Conservation (phyloP, 2,888 invertebrate species). For the Archaeoteleia sp. region DNA sequence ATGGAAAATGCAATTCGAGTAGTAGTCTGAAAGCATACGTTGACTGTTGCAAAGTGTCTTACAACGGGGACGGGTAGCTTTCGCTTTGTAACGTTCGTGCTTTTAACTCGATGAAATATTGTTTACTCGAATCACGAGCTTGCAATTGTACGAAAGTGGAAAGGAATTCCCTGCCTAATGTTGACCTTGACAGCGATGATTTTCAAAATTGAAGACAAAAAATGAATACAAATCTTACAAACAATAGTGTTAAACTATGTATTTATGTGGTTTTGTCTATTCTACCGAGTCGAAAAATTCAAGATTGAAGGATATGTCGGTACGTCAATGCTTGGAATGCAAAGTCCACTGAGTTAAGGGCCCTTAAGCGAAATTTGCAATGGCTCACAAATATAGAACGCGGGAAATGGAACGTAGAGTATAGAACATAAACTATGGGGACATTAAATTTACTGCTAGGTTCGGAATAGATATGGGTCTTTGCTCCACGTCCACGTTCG, state of each 20-base stretch:
- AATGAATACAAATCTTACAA: not conserved
- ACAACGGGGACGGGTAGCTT: not conserved
- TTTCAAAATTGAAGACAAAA: no score
- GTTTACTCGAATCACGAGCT: not conserved
- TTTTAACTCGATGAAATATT: slow-evolving; percentile 26
- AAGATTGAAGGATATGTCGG: slow-evolving; percentile 21
- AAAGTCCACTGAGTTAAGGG: slow-evolving; percentile 36
- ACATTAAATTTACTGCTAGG: slow-evolving; percentile 48
- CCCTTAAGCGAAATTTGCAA: slow-evolving; percentile 47
- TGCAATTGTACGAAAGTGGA: not conserved
- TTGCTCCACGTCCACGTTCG: slow-evolving; percentile 34
- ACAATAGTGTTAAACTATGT: slow-evolving; percentile 19
- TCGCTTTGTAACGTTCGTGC: slow-evolving; percentile 9
- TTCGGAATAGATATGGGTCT: slow-evolving; percentile 38
- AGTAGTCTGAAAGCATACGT: slow-evolving; percentile 17
- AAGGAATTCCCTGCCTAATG: no score
- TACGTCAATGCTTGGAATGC: slow-evolving; percentile 21
- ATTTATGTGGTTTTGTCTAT: slow-evolving; percentile 20
- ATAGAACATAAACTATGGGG: slow-evolving; percentile 38
- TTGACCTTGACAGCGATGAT: no score
- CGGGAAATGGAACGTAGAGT: slow-evolving; percentile 48
- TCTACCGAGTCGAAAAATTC: slow-evolving; percentile 14
- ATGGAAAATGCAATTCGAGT: slow-evolving; percentile 20
- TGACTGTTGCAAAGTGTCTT: slow-evolving; percentile 6
- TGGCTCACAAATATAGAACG: slow-evolving; percentile 25